A percentile compares a stretch with the other conserved stretches of the same genome.
phyloP scores from a whole-genome alignment of 2,113 vertebrate species.

The Falcunculus frontatus region DNA sequence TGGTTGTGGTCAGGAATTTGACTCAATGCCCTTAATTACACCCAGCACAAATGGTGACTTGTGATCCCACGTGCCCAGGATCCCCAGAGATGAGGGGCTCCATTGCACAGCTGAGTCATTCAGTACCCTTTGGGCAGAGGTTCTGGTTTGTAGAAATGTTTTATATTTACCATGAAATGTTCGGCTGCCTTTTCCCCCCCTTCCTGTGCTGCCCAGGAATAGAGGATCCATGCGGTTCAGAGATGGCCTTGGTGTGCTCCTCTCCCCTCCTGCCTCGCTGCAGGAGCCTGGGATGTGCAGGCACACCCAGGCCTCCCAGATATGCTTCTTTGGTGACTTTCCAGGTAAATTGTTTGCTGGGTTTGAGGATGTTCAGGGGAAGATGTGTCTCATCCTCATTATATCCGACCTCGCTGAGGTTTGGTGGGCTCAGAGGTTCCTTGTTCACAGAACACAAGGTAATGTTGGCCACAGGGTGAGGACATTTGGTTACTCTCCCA shows the following conservation, averaged over 20 bases:
- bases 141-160: neutral
- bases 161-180: neutral
- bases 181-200: neutral
- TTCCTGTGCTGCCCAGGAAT: neutral
- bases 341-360: neutral
- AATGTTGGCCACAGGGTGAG: neutral
- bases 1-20: neutral
- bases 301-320: neutral
- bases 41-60: neutral
- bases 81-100: rapidly evolving
- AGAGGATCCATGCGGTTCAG: rapidly evolving
- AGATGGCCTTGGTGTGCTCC: neutral
- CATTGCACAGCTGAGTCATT: neutral
- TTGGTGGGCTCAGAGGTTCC: neutral
- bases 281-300: neutral
- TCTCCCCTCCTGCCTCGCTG: neutral
- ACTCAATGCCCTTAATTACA: neutral
- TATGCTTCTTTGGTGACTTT: neutral
- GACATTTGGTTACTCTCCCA: neutral
- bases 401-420: rapidly evolving
- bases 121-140: neutral
- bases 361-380: neutral
- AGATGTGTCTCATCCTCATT: neutral
- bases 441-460: neutral
- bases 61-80: neutral